phyloP scores from a whole-genome alignment of 1,140 invertebrate species.

The Platyscapa corneri region DNA sequence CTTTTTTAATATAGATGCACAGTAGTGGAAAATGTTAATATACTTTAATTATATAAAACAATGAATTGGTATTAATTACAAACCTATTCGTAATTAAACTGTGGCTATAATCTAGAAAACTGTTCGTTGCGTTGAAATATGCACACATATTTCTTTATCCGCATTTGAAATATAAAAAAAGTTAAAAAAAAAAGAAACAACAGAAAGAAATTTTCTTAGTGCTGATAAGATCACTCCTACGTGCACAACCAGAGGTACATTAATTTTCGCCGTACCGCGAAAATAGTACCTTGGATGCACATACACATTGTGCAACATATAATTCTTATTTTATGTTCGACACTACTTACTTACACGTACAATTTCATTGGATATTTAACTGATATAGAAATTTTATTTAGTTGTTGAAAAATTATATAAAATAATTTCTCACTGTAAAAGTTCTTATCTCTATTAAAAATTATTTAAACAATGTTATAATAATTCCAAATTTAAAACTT shows the following conservation, averaged over 20 bases:
- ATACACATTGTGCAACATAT: not conserved
- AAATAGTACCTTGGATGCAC: not conserved
- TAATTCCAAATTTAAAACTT: too few species aligned
- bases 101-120: constrained; percentile 33
- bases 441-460: too few species aligned
- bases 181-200: not conserved
- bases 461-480: too few species aligned
- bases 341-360: not conserved
- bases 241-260: not conserved
- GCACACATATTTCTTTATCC: not conserved
- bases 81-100: constrained; percentile 1
- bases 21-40: not conserved
- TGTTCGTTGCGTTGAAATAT: not conserved
- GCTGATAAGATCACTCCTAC: constrained; percentile 12
- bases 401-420: too few species aligned
- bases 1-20: too few species aligned
- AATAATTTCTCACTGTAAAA: too few species aligned
- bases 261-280: constrained; percentile 13
- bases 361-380: not conserved
- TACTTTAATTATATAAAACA: constrained; percentile 15
- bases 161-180: not conserved
- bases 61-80: not conserved
- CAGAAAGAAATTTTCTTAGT: not conserved
- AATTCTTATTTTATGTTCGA: not conserved
- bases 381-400: not conserved